These are phyloP conservation scores for Paradisaea rubra DNA, from an alignment of 2,113 vertebrate genomes.

Conservation along the genomic window DNA sequence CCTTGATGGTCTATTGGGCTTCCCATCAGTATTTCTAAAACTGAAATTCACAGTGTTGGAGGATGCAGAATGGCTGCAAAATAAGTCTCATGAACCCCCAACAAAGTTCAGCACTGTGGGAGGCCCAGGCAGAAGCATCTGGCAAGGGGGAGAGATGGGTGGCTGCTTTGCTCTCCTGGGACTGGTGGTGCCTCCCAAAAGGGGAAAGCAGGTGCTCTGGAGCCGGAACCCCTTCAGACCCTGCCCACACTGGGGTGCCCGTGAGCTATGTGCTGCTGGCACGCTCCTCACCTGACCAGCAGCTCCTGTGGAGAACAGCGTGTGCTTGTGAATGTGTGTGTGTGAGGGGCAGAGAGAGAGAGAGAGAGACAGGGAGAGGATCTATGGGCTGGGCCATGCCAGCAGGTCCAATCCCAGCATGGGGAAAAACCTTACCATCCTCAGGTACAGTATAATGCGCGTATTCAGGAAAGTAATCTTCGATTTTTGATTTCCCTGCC, in stretches of 20 bases:
- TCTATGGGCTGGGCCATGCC: not conserved
- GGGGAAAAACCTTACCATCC: constrained; percentile 80
- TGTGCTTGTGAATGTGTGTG: not conserved
- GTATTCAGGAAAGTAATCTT: constrained; percentile 98
- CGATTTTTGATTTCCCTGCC: constrained; percentile 98
- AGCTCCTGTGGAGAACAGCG: not conserved
- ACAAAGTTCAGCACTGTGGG: fast-evolving
- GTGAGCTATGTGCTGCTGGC: not conserved
- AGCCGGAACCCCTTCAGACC: not conserved
- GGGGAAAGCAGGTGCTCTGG: not conserved
- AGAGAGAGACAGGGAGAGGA: not conserved
- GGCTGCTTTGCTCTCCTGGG: not conserved
- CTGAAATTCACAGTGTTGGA: not conserved
- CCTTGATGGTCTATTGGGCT: not conserved
- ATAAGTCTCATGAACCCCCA: not conserved
- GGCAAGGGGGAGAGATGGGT: not conserved
- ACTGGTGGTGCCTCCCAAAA: not conserved
- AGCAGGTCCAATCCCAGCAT: not conserved
- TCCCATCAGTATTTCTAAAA: not conserved
- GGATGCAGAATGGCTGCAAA: not conserved
- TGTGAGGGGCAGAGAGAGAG: not conserved
- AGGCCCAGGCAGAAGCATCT: not conserved
- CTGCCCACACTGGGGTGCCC: not conserved
- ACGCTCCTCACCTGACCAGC: not conserved
- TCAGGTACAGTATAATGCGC: constrained; percentile 95